These are phyloP conservation scores for Microctonus aethiopoides DNA, from an alignment of 2,888 invertebrate genomes.

Conservation along the genomic window DNA sequence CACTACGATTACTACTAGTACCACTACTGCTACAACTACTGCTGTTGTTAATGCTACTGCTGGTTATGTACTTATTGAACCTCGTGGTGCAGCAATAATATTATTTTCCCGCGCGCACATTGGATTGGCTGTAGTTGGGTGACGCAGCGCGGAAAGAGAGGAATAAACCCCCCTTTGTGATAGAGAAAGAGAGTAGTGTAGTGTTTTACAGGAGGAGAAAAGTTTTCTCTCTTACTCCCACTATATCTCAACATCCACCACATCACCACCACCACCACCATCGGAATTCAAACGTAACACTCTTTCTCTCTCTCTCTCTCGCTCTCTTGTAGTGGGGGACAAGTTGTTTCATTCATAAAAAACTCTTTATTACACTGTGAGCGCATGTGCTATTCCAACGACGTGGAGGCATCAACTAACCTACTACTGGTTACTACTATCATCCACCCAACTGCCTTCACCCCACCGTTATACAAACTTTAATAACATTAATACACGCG, in stretches of 20 bases:
- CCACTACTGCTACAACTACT: too few species aligned
- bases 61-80: conserved; percentile 25
- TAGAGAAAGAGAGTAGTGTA: conserved; percentile 31
- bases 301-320: neutral
- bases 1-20: too few species aligned
- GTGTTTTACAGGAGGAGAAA: conserved; percentile 33
- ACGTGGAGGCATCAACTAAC: conserved; percentile 44
- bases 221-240: conserved; percentile 15
- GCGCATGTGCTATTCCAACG: conserved; percentile 65
- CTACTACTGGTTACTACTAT: conserved; percentile 10
- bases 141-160: conserved; percentile 17
- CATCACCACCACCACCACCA: conserved; percentile 1
- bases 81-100: conserved; percentile 61
- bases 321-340: conserved; percentile 40
- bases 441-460: conserved; percentile 10
- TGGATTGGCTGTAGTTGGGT: conserved; percentile 53
- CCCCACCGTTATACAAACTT: conserved; percentile 23
- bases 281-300: neutral
- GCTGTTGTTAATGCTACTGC: neutral
- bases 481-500: conserved; percentile 18
- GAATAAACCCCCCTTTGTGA: neutral
- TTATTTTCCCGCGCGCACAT: conserved; percentile 61
- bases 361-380: conserved; percentile 50
- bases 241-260: neutral
- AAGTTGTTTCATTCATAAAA: conserved; percentile 66